Evolutionary conservation across 2,888 invertebrate genomes (phyloP), one percentile per base, ranked within the genome.

Genomic region (Papilio elwesi): DNA sequence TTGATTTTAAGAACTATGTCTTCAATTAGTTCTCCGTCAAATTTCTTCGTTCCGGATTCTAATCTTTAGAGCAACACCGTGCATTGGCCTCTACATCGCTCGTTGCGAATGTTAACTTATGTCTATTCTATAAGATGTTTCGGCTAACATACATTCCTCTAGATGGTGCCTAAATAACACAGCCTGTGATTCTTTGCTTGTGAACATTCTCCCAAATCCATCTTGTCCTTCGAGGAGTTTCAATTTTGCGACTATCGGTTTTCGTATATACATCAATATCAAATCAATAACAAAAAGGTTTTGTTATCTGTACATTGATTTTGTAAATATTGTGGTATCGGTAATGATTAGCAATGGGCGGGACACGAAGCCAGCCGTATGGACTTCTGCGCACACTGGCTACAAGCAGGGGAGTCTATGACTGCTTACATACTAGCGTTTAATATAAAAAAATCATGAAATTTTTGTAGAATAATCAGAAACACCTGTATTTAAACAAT

Each of bases 341-440:
- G 85, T 88, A 86, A 87, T 87, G 87, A 89, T 87, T 85, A 87
- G 89, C 88, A 89, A 91, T 87, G 89, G 89, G 90, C 88, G 86
- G 88, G 87, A 86, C 86, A 83, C 83, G 80, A 77, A 85, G 85
- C 85, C 84, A 87, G 90, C 89, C 89, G 88, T 82, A 82, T 82
- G 88, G 89, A 92, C 92, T 92, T 92, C 92, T 92, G 92, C 90
- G 90, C 91, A 92, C 87, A 88, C 87, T 81, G 79, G 74, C 76
- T 74, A 43, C 43, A 43, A 0, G 43, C 43, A 9, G 64, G 71
- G 75, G 78, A 76, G 77, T 75, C 51, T 68, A 59, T 67, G 72
- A 26, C 26, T 43, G 67, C 73, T 73, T 71, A 75, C 74, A 73
- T 73, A 73, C 73, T 73, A 73, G 68, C 68, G 73, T 73, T 64